Percentiles rank a stretch among this genome's conserved stretches.
Conservation (phyloP, 2,113 vertebrate species). For the Xenopus laevis region DNA sequence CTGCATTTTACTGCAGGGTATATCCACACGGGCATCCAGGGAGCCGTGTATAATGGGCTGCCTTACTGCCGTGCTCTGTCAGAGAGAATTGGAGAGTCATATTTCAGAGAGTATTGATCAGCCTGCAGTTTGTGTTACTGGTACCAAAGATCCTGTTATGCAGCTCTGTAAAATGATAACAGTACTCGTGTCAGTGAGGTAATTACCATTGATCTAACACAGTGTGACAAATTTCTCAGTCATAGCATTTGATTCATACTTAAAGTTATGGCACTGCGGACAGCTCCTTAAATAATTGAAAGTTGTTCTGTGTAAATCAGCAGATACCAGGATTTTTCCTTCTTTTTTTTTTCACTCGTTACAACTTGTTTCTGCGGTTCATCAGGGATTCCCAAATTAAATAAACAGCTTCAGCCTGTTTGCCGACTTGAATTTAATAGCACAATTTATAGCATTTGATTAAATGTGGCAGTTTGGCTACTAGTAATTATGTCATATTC, state of each 20-base stretch:
- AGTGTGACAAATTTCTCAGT: slow-evolving; percentile 84
- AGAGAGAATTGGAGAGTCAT: slow-evolving; percentile 79
- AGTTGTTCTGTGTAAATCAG: slow-evolving; percentile 66
- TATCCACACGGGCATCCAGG: slow-evolving; percentile 59
- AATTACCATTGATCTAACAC: slow-evolving; percentile 97
- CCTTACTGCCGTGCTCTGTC: slow-evolving; percentile 81
- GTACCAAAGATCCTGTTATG: slow-evolving; percentile 82
- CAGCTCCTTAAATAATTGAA: slow-evolving; percentile 68
- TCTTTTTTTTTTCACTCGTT: slow-evolving; percentile 50
- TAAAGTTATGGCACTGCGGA: slow-evolving; percentile 66
- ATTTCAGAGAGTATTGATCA: slow-evolving; percentile 90
- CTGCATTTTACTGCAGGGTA: slow-evolving; percentile 66
- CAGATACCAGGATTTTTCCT: slow-evolving; percentile 57
- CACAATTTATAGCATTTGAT: too few relatives aligned
- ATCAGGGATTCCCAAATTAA: slow-evolving; percentile 61
- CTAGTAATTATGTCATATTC: too few relatives aligned
- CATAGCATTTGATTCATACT: slow-evolving; percentile 84
- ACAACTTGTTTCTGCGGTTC: slow-evolving; percentile 54
- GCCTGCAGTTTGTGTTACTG: slow-evolving; percentile 73
- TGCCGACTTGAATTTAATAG: too few relatives aligned
- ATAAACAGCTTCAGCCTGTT: neutral
- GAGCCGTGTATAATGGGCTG: slow-evolving; percentile 80
- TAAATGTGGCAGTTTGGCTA: too few relatives aligned
- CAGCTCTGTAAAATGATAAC: slow-evolving; percentile 98
- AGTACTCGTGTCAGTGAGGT: slow-evolving; percentile 94